Evolutionary conservation across 2,888 invertebrate species (phyloP).

Genomic region (Synergus laeviventris): DNA sequence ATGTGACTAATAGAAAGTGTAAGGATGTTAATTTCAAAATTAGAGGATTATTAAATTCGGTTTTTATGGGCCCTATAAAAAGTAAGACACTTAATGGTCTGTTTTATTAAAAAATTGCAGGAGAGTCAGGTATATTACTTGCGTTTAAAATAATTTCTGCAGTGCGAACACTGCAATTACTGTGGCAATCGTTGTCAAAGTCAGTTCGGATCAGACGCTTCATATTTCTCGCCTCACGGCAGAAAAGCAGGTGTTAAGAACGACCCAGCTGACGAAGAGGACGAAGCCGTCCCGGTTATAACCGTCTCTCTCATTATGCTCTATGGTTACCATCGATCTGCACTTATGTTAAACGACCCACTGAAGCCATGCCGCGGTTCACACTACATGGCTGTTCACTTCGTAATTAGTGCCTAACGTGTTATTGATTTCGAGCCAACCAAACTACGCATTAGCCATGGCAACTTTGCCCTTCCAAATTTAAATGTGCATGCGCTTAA

Average conservation of each 20-base stretch:
- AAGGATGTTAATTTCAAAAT: conserved; percentile 2
- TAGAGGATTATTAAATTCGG: conserved; percentile 20
- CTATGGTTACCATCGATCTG: conserved; percentile 32
- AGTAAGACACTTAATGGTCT: conserved; percentile 25
- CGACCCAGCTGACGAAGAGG: conserved; percentile 36
- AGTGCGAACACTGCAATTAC: conserved; percentile 35
- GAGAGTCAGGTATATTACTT: conserved; percentile 19
- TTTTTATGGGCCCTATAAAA: conserved; percentile 22
- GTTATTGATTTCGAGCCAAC: conserved; percentile 52
- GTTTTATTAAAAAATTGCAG: conserved; percentile 35
- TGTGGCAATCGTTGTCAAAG: conserved; percentile 39
- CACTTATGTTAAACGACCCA: conserved; percentile 33
- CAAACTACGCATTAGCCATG: conserved; percentile 31
- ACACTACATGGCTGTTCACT: conserved; percentile 2
- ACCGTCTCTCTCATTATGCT: conserved; percentile 37
- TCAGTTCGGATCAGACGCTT: conserved; percentile 33
- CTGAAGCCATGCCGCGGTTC: conserved; percentile 11
- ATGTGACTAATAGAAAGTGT: not conserved
- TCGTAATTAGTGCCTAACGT: conserved; percentile 51
- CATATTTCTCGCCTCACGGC: conserved; percentile 34
- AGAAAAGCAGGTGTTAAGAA: conserved; percentile 39
- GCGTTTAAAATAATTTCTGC: conserved; percentile 33
- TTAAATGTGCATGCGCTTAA: conserved; percentile 9
- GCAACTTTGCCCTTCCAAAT: conserved; percentile 14
- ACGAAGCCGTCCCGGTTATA: conserved; percentile 29